A percentile compares a stretch with the other conserved stretches of the same genome.
phyloP scores from a whole-genome alignment of 2,888 invertebrate species.

The Acanthosoma haemorrhoidale region DNA sequence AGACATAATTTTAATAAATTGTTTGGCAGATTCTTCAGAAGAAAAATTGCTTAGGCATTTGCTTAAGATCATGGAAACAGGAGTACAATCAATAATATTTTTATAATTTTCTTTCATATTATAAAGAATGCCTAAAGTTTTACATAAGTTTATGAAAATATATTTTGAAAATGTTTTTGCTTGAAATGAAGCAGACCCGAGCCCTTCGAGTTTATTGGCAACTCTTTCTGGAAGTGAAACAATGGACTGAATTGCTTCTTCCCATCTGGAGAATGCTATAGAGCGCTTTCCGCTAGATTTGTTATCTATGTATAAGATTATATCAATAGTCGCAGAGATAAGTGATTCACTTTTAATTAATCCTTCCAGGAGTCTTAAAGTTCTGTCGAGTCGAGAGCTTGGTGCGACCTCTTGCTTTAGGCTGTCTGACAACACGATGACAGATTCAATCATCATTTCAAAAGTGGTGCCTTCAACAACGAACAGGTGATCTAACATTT shows the following conservation, averaged over 20 bases:
- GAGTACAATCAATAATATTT: slow-evolving; percentile 45
- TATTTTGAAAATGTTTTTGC: slow-evolving; percentile 55
- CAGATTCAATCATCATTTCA: slow-evolving; percentile 47
- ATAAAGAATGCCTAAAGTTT: slow-evolving; percentile 57
- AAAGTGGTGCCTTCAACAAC: slow-evolving; percentile 51
- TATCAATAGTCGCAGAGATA: slow-evolving; percentile 51
- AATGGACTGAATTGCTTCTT: slow-evolving; percentile 46
- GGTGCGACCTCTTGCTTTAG: slow-evolving; percentile 48
- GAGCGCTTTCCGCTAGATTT: background rate
- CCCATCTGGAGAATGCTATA: slow-evolving; percentile 5
- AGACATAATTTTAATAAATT: slow-evolving; percentile 54
- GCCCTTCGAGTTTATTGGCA: slow-evolving; percentile 59
- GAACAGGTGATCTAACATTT: slow-evolving; percentile 51
- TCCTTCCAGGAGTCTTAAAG: slow-evolving; percentile 49
- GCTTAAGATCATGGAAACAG: slow-evolving; percentile 55
- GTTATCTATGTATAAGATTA: slow-evolving; percentile 38
- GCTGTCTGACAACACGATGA: slow-evolving; percentile 50
- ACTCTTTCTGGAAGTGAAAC: slow-evolving; percentile 64
- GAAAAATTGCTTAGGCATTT: slow-evolving; percentile 58
- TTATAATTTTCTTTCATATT: slow-evolving; percentile 43
- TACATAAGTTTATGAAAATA: slow-evolving; percentile 57
- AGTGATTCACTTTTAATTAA: slow-evolving; percentile 56
- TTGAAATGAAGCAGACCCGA: slow-evolving; percentile 55
- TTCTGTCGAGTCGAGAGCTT: slow-evolving; percentile 44
- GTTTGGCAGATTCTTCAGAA: slow-evolving; percentile 49